These are phyloP conservation scores for Cochlearius cochlearius DNA, from an alignment of 2,113 vertebrate genomes.

Conservation along the genomic window DNA sequence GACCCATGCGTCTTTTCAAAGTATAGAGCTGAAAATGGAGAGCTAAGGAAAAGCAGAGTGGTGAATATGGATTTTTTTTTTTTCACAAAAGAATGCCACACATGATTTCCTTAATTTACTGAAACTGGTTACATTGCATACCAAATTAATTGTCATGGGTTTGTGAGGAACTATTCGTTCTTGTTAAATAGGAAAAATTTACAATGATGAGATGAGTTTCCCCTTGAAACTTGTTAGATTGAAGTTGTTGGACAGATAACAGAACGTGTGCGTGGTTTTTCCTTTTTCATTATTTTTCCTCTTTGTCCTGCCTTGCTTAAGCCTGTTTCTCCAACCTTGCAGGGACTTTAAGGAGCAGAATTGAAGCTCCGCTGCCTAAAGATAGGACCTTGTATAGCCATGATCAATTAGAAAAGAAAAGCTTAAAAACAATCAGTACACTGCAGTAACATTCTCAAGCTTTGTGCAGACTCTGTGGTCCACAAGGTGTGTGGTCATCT, in stretches of 20 bases:
- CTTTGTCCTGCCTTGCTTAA: neutral
- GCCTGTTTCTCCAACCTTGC: neutral
- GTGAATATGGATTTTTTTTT: neutral
- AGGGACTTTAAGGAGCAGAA: neutral
- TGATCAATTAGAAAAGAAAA: neutral
- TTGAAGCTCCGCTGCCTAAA: neutral
- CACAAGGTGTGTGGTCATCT: neutral
- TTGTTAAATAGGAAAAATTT: neutral
- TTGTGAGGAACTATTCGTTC: neutral
- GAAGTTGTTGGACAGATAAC: neutral
- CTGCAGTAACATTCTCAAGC: neutral
- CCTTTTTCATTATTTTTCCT: neutral
- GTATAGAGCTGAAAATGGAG: neutral
- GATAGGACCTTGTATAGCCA: neutral
- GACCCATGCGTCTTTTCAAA: neutral
- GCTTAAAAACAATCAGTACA: neutral
- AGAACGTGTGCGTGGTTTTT: neutral
- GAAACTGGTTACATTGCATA: neutral
- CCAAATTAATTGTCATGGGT: neutral
- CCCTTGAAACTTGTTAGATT: neutral
- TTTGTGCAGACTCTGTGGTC: neutral
- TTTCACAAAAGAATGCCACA: neutral
- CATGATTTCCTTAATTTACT: slow-evolving; percentile 25
- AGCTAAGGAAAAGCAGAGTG: neutral
- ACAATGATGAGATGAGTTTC: neutral